Conservation (phyloP, 2,888 invertebrate species). For the Ormyrus rosae region DNA sequence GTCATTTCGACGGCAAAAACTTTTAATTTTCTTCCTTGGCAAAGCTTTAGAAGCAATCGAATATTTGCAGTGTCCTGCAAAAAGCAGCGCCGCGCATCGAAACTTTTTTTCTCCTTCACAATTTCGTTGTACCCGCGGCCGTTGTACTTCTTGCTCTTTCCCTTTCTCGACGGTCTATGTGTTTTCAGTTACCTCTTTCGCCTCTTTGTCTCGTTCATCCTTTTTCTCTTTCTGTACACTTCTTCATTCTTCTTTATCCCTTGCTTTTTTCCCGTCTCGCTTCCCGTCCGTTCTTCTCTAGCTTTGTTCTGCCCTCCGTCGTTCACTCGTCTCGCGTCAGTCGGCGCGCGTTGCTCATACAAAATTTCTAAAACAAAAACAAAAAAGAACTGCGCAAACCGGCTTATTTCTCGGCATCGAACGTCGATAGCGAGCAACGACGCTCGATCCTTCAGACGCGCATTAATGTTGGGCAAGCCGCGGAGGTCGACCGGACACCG, state of each 20-base stretch:
- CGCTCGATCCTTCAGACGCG: no score
- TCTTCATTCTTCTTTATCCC: slow-evolving; percentile 34
- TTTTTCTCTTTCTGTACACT: slow-evolving; percentile 11
- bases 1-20: no score
- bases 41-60: neutral
- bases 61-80: neutral
- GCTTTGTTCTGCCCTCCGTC: neutral
- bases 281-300: neutral
- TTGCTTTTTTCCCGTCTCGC: neutral
- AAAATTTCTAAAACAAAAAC: neutral
- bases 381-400: no score
- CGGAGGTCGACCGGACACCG: no score
- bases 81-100: neutral
- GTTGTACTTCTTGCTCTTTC: neutral
- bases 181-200: neutral
- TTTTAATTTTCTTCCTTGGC: no score
- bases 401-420: no score
- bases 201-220: neutral
- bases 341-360: neutral
- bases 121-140: neutral
- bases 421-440: no score
- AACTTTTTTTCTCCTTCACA: neutral
- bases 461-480: no score
- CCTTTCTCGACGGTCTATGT: no score
- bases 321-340: neutral